Evolutionary conservation across 37 sponge, comb jelly and placozoan genomes (phyloP), one percentile per base, ranked within the genome.

Genomic region (Diacarnus erythraeanus): DNA sequence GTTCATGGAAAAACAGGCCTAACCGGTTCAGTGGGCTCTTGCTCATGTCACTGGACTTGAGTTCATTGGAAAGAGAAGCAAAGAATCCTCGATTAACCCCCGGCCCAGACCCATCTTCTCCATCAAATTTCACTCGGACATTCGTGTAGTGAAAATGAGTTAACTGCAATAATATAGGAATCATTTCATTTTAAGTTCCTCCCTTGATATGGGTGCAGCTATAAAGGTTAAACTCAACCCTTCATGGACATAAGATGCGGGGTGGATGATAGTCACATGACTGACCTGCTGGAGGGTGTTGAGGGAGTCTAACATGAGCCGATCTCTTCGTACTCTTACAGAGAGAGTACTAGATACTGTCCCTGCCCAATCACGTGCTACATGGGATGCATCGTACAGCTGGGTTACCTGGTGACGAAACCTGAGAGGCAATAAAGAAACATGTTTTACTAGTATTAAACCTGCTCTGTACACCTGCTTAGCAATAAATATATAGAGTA

Each of bases 31-130:
- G 43, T 15, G 66, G 76, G 54, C 26, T 42, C 34, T 76, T 83
- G 2, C 65, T 38, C n/a, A 56, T 76, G 61, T 87, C 86, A 1
- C 37, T 38, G 43, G 76, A 65, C 68, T 90, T 94, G 59, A 94
- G 78, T 26, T 86, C 91, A 74, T 87, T 84, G 57, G 95, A 88
- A 36, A 94, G 83, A 0, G 86, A 73, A 41, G 95, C 79, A 47
- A 90, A 94, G 86, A 94, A 90, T 0, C 95, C 95, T 66, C 91
- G 65, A 42, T 86, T 87, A 26, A 94, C 95, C 20, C 95, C 95
- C 21, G 91, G 88, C n/a, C 95, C 95, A 38, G 89, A 84, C 0
- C 95, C 95, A 54, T 86, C 90, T 56, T 94, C 95, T n/a, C 95
- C 95, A 5, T 86, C 90, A 80, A 94, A 94, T 70, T 80, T 87